These are phyloP conservation scores for Mustelus asterias DNA, from an alignment of 2,113 vertebrate genomes.

Conservation along the genomic window DNA sequence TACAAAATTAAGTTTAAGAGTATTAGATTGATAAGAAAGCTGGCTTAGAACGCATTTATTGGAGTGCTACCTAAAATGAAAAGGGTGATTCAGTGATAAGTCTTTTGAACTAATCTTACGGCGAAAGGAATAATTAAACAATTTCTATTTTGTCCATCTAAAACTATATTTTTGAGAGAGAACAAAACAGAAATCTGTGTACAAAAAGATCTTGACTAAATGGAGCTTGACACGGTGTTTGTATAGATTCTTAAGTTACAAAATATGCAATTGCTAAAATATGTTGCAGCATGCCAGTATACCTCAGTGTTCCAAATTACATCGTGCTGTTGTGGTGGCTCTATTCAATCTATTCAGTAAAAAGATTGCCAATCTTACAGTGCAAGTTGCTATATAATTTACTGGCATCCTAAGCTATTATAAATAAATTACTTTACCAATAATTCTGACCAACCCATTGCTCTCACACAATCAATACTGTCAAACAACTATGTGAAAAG, in stretches of 20 bases:
- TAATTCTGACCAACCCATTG: background rate
- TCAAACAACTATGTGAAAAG: background rate
- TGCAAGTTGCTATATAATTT: background rate
- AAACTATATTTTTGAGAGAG: background rate
- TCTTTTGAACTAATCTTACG: background rate
- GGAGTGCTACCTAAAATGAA: background rate
- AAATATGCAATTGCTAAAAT: background rate
- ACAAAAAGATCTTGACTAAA: background rate
- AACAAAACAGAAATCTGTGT: background rate
- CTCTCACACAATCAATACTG: background rate
- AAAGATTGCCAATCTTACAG: background rate
- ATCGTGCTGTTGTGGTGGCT: background rate
- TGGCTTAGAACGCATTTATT: background rate
- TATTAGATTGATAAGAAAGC: background rate
- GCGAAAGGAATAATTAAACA: background rate
- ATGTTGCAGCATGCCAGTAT: background rate
- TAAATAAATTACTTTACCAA: background rate
- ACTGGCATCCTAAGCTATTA: background rate
- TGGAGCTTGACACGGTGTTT: background rate
- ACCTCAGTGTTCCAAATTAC: background rate
- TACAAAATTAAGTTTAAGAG: no score
- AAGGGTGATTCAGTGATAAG: background rate
- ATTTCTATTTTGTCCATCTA: background rate
- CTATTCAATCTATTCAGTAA: background rate
- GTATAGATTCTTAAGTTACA: background rate